A percentile compares a stretch with the other conserved stretches of the same genome.
Conservation (phyloP, 2,113 vertebrate species). For the Triplophysa siluroides region DNA sequence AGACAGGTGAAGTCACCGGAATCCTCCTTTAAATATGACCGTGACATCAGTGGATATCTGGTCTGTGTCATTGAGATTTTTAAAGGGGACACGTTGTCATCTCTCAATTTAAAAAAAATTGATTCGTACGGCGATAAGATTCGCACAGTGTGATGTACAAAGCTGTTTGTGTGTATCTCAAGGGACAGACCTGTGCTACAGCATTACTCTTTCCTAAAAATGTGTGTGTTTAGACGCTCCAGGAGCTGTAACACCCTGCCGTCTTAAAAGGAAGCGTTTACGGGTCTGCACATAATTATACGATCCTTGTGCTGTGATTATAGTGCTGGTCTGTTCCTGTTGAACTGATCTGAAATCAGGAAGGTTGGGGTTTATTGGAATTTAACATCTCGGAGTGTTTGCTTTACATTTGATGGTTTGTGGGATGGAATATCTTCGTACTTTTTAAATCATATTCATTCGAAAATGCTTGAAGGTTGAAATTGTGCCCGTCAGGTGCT, state of each 20-base stretch:
- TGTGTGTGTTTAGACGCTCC: slow-evolving; percentile 56
- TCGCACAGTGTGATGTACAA: slow-evolving; percentile 63
- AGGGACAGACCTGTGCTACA: background rate
- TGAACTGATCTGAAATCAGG: slow-evolving; percentile 12
- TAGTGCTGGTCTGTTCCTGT: slow-evolving; percentile 58
- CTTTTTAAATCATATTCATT: background rate
- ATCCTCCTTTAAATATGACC: slow-evolving; percentile 9
- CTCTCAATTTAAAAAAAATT: slow-evolving; percentile 58
- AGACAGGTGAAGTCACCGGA: background rate
- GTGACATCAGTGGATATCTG: slow-evolving; percentile 26
- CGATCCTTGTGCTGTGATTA: slow-evolving; percentile 60
- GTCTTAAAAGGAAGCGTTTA: slow-evolving; percentile 68
- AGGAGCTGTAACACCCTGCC: slow-evolving; percentile 56
- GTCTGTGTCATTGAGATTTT: slow-evolving; percentile 32
- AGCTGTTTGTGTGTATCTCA: slow-evolving; percentile 35
- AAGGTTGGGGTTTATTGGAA: background rate
- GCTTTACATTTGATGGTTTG: background rate
- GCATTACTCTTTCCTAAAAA: slow-evolving; percentile 53
- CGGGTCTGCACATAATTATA: slow-evolving; percentile 72
- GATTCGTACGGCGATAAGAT: too few species aligned
- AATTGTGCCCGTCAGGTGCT: background rate
- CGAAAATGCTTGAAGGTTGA: background rate
- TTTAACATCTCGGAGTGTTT: background rate
- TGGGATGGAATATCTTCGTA: background rate
- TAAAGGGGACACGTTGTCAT: slow-evolving; percentile 59